Base-by-base conservation (phyloP, 2,888 invertebrate species). In the Chrysotoxum bicinctum region DNA sequence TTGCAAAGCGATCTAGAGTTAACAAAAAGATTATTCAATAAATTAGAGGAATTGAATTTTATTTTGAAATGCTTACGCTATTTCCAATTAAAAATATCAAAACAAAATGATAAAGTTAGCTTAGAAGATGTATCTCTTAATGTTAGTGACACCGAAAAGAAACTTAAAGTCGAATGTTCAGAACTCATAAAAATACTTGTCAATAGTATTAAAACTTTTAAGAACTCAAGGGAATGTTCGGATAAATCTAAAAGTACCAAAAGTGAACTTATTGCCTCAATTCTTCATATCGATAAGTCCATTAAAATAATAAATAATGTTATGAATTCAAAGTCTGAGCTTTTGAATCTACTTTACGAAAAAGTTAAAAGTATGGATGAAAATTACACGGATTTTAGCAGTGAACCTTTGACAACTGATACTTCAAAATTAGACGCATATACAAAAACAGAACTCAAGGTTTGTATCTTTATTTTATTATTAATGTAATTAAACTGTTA, bases 51-150 rank as follows among this genome's bases (percentile, higher is more conserved):
- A 14, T 62, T 77, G 16, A 70, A 70, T 14, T 19, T 35, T 43
- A 23, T 52, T 23, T 45, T 77, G 43, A 70, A 60, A 23, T 35
- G 69, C 4, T 16, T 77, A 16, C 52, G 60, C 23, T 77, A 54
- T 52, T 77, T 62, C 8, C 40, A 70, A 23, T 77, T 62, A 9
- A 77, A 70, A 62, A 14, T 77, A 16, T 37, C 58, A 19, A 76
- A 76, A 50, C 12, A 50, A 19, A 37, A 21, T 37, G 45, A 75
- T 14, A 75, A 75, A 58, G 16, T 37, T 26, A 21, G 35, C 19
- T 21, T 40, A 43, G 35, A 74, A 64, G 21, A 43, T 19, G 12
- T n/a, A 14, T 43, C 64, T 32, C 10, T 64, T 26, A 14, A 62
- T 23, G n/a, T 69, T 3, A 43, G 52, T 12, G 19, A 30, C 6